Conservation (phyloP, 2,797 vertebrate genomes). For the Adrianichthys oophorus region DNA sequence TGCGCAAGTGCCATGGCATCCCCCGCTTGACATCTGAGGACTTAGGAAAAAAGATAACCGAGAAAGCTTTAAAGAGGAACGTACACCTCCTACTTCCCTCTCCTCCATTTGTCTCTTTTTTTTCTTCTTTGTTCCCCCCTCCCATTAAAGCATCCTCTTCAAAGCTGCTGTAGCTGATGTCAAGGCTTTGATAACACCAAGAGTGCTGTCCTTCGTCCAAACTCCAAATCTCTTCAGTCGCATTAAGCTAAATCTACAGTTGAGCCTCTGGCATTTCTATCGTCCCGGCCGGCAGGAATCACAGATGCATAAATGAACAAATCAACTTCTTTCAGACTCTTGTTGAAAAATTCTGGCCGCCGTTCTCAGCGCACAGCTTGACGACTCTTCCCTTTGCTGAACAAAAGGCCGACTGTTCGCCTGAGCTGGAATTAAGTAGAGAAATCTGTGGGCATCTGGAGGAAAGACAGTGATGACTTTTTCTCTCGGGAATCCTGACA, state of each 20-base stretch:
- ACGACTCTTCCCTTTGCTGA: conserved; percentile 23
- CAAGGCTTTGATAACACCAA: conserved; percentile 47
- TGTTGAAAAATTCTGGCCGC: conserved; percentile 44
- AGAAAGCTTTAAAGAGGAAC: conserved; percentile 55
- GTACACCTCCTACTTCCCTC: conserved; percentile 34
- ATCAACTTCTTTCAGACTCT: conserved; percentile 44
- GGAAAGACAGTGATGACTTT: conserved; percentile 63
- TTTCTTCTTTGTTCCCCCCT: conserved; percentile 17
- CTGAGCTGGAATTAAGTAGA: conserved; percentile 57
- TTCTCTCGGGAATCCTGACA: conserved; percentile 67
- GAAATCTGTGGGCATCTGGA: conserved; percentile 63
- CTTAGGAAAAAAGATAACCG: conserved; percentile 51
- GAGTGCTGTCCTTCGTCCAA: conserved; percentile 43
- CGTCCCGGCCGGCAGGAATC: conserved; percentile 22
- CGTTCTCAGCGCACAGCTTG: conserved; percentile 35
- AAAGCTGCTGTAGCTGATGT: conserved; percentile 36
- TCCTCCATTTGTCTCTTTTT: conserved; percentile 25
- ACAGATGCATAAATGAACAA: conserved; percentile 29
- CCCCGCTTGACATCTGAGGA: conserved; percentile 62
- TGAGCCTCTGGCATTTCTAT: conserved; percentile 16
- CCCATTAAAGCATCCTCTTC: conserved; percentile 29
- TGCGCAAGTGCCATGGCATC: conserved; percentile 75
- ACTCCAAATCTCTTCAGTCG: conserved; percentile 32
- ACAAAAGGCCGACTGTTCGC: conserved; percentile 68
- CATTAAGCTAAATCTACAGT: conserved; percentile 22